These are phyloP conservation scores for Pentalonia nigronervosa DNA, from an alignment of 1,140 invertebrate species.

Conservation along the genomic window DNA sequence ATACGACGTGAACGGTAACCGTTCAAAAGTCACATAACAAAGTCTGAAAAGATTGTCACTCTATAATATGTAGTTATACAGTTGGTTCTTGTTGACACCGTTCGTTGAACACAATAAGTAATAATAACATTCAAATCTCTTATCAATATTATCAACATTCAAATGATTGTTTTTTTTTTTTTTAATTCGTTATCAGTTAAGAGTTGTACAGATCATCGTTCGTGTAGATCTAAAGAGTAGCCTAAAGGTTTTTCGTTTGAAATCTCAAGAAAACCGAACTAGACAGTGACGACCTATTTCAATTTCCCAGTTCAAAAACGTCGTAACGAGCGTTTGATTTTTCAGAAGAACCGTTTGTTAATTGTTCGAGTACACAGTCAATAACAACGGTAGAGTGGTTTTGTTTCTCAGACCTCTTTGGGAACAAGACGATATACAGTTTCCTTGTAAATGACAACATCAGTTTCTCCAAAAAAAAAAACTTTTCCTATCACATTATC, in stretches of 20 bases:
- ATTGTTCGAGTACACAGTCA: neutral
- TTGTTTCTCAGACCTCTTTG: slow-evolving; percentile 9
- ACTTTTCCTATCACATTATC: slow-evolving; percentile 48
- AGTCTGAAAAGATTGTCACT: neutral
- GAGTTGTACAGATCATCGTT: no score
- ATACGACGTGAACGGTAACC: neutral
- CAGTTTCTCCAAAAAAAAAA: slow-evolving; percentile 49
- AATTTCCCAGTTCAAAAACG: neutral
- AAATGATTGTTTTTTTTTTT: neutral
- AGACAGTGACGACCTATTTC: no score
- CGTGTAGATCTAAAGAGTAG: no score
- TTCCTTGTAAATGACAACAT: slow-evolving; percentile 54
- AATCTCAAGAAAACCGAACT: neutral
- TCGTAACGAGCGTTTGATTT: neutral
- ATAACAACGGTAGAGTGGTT: neutral
- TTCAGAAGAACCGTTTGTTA: neutral
- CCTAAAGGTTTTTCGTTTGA: neutral
- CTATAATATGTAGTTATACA: neutral
- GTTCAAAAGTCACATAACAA: neutral
- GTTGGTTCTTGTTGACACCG: neutral
- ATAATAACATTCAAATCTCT: neutral
- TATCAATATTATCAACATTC: neutral
- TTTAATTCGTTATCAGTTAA: neutral
- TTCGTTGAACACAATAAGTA: neutral
- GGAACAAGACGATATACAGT: neutral